phyloP scores from a whole-genome alignment of 2,888 invertebrate genomes.

The Endomychus coccineus region DNA sequence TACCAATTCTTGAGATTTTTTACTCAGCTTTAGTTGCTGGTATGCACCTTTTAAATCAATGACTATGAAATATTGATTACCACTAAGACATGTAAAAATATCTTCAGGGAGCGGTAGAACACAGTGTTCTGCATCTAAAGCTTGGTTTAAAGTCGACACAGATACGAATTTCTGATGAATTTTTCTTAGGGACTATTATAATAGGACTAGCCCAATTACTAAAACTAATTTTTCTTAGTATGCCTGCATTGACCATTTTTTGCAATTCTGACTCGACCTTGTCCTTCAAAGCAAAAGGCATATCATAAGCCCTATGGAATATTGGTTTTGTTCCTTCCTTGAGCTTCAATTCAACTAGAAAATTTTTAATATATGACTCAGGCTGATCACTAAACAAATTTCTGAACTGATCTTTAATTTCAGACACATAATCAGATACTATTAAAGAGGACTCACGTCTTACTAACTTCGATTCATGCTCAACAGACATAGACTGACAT shows the following conservation, averaged over 20 bases:
- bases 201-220: constrained; percentile 30
- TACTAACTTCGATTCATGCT: no score
- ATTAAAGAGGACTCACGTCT: no score
- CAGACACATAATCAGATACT: no score
- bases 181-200: constrained; percentile 28
- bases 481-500: no score
- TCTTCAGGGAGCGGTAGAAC: constrained; percentile 31
- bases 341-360: constrained; percentile 13
- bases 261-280: constrained; percentile 23
- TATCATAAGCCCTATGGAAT: constrained; percentile 23
- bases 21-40: no score
- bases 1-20: constrained; percentile 22
- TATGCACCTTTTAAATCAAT: constrained; percentile 29
- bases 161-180: constrained; percentile 22
- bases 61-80: constrained; percentile 24
- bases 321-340: constrained; percentile 20
- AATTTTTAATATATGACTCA: constrained; percentile 9
- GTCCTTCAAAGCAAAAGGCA: constrained; percentile 21
- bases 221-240: constrained; percentile 20
- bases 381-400: no score
- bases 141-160: constrained; percentile 32
- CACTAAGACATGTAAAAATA: constrained; percentile 26
- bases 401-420: no score
- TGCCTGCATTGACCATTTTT: constrained; percentile 17
- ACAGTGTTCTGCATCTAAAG: constrained; percentile 28